Base-by-base conservation (phyloP, 2,113 vertebrate genomes). In the Gavialis gangeticus region DNA sequence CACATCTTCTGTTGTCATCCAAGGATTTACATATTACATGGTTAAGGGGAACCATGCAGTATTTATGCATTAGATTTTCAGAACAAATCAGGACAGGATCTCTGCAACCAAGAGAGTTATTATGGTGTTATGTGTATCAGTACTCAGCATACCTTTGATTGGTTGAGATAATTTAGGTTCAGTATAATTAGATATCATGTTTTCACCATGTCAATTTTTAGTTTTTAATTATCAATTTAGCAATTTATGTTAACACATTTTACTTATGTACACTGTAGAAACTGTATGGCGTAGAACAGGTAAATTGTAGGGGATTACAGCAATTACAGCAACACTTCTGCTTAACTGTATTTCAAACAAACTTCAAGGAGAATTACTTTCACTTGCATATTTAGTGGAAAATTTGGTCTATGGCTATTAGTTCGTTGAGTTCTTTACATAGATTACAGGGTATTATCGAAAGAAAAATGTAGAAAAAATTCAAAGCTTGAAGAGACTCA, bases 371-470 rank as follows among this genome's bases (percentile, higher is more conserved):
- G 75, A 94, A 73, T 64, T 87, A 57, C 90, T 83, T 87, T 96
- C 85, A 82, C 87, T 87, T 89, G 59, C 0, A 0, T 66, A 79
- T 27, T 89, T 93, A 93, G 84, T 62, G 89, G 79, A 75, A 77
- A 86, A 86, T 84, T 25, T 94, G 91, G 19, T 34, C 19, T 71
- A 91, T 82, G 12, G 89, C 66, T 82, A 73, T 62, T 96, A 88
- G 92, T 94, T 96, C 92, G 78, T 91, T 66, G 34, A 91, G 93
- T 90, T 92, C 93, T 75, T 95, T 91, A 95, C 96, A 96, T 89
- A 97, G 94, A 86, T 69, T 8, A 94, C 89, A 56, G 37, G 37
- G 89, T 89, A 92, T 94, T 77, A 82, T 12, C 82, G 82, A 84
- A 95, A 93, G 96, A 94, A 95, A 93, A 95, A 93, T 91, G 6